Base-by-base conservation (phyloP, 2,888 invertebrate genomes). In the Nomada lathburiana region DNA sequence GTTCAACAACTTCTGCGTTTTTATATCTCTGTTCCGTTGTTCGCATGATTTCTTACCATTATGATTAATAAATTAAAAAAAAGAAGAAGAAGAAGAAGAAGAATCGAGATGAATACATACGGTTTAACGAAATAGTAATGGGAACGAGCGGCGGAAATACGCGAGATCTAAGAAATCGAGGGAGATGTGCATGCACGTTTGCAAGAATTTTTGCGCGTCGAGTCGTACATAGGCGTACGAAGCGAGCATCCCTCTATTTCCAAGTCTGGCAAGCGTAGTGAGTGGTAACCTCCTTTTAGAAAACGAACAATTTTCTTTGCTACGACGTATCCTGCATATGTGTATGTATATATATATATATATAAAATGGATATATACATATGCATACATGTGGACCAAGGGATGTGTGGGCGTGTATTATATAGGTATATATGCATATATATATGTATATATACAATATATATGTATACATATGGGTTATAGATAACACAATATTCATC, bases 221-320 rank as follows among this genome's bases (percentile, higher is more conserved):
- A 91, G 88, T 90, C 91, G 91, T 92, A 92, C 89, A 88, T 92
- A 92, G 91, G 91, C 89, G 91, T 91, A 90, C 90, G 91, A 92
- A 92, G 92, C 92, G 91, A 92, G 92, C 92, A 92, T 93, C 93
- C 93, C 93, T 93, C 93, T 92, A 92, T 93, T 93, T 93, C 92
- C 92, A 90, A 92, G 90, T 90, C 91, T 92, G 92, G 92, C 90
- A 91, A 93, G 91, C 91, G 91, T 94, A 93, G 93, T 91, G 91
- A 92, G 90, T 93, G 91, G 80, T 80, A 80, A 80, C 91, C 91
- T 88, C 80, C 76, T 68, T 86, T 78, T 86, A 85, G 84, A 87
- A 87, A 83, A 83, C 80, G 65, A 76, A 85, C 70, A 79, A 85
- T 69, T 77, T 83, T 76, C 73, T 81, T 88, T 83, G 86, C 87